Evolutionary conservation across 2,113 vertebrate genomes (phyloP).

Genomic region (Anthoscopus minutus): DNA sequence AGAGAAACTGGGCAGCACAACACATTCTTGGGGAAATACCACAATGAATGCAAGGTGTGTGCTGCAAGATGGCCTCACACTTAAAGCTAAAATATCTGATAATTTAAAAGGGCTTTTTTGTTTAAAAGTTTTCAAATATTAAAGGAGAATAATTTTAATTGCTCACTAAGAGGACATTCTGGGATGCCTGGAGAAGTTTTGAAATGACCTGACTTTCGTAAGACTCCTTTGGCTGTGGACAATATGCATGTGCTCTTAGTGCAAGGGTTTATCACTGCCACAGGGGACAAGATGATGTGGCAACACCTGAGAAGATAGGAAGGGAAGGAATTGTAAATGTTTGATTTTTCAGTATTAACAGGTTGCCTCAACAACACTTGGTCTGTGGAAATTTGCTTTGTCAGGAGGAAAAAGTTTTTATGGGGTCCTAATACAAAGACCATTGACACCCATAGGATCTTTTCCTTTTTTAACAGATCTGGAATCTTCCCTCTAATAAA

Average conservation of each 20-base stretch:
- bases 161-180: not conserved
- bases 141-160: not conserved
- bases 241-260: fast-evolving
- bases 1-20: not conserved
- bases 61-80: not conserved
- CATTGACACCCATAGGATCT: not conserved
- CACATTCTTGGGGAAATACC: not conserved
- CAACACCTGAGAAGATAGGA: not conserved
- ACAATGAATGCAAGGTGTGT: not conserved
- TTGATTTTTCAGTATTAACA: not conserved
- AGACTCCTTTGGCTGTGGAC: not conserved
- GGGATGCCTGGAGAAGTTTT: not conserved
- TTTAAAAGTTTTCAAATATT: not conserved
- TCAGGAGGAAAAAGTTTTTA: not conserved
- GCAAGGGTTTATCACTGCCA: not conserved
- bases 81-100: not conserved
- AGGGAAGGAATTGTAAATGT: not conserved
- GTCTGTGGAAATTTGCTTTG: not conserved
- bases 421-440: not conserved
- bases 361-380: not conserved
- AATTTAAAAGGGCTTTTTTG: not conserved
- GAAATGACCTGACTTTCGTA: not conserved
- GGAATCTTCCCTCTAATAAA: not conserved
- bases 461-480: not conserved
- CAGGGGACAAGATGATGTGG: not conserved